A percentile compares a stretch with the other conserved stretches of the same genome.
Conservation (phyloP, 2,113 vertebrate genomes). For the Acinonyx jubatus region DNA sequence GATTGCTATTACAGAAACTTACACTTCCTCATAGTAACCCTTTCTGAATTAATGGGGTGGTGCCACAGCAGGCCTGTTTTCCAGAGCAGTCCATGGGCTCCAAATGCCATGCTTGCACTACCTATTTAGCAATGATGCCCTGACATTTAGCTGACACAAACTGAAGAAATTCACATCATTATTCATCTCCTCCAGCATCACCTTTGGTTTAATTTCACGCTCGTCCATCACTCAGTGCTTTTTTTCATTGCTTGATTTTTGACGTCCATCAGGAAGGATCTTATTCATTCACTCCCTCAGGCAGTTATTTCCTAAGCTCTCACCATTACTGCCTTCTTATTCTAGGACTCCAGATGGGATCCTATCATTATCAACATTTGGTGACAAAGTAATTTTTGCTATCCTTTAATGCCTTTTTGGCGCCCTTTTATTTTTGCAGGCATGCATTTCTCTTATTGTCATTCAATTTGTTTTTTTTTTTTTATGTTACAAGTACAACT, state of each 20-base stretch:
- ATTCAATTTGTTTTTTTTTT: neutral
- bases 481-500: neutral
- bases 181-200: constrained; percentile 8
- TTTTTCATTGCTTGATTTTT: constrained; percentile 19
- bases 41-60: neutral
- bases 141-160: constrained; percentile 39
- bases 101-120: neutral
- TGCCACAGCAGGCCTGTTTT: neutral
- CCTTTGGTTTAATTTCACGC: constrained; percentile 27
- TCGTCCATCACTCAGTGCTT: neutral
- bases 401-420: neutral
- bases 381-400: neutral
- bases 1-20: neutral
- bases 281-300: neutral
- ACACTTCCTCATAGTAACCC: neutral
- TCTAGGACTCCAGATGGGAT: neutral
- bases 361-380: neutral
- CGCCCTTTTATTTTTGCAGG: neutral
- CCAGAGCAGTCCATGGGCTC: neutral
- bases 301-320: neutral
- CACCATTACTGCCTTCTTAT: neutral
- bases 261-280: neutral
- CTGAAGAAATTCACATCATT: neutral
- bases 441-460: neutral
- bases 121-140: neutral